Base-by-base conservation (phyloP, 2,888 invertebrate genomes). In the Cryptosula pallasiana region DNA sequence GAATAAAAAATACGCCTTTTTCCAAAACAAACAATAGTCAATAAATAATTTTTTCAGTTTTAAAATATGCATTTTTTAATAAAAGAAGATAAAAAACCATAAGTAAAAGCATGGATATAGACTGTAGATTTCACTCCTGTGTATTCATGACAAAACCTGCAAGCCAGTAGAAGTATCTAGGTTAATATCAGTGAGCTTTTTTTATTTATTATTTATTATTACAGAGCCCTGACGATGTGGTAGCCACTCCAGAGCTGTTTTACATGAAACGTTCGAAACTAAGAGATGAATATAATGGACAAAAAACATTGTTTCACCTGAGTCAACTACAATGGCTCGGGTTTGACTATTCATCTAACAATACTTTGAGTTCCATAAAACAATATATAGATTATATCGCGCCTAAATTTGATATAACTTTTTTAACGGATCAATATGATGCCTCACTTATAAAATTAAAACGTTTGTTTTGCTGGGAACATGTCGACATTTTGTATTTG, bases 281-380 rank as follows among this genome's bases (percentile, higher is more conserved):
- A 32, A 34, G 27, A 63, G 63, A 63, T 32, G 29, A 63, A 16
- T 63, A 63, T 32, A 63, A 63, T 32, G 63, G 63, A 13, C 63
- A 63, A 27, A 34, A 32, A n/a, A 63, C 29, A 3, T 5, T 63
- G 3, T 63, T 63, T 32, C 63, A 63, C 27, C 34, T 63, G 25
- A 63, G 63, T 27, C 63, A 63, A n/a, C 32, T 63, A 9, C 63
- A 63, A n/a, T 63, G 63, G 63, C 32, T 63, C 5, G 63, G 63
- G n/a, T 63, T 63, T 32, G 32, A 63, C 32, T 63, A 63, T 34
- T 5, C 25, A 2, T 13, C 25, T 5, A 63, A n/a, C 20, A 5
- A 63, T 32, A 34, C 25, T 32, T 5, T 63, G 63, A 34, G 13
- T 16, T 3, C n/a, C 1, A 63, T 63, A 5, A 5, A 63, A 32